Conservation (phyloP, 2,113 vertebrate genomes). For the Tonatia bakeri region DNA sequence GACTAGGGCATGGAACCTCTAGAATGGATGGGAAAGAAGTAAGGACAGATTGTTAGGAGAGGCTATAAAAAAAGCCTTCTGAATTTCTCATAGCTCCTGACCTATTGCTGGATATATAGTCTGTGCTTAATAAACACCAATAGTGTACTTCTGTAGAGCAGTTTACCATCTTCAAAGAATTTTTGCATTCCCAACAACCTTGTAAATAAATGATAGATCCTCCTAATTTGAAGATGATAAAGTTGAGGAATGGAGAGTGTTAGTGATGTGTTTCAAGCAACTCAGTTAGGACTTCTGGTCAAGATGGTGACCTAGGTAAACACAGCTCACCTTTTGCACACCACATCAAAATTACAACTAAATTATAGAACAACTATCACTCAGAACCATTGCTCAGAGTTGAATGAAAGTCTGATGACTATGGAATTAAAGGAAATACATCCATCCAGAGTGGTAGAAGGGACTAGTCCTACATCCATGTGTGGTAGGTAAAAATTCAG, state of each 20-base stretch:
- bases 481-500: too few species aligned
- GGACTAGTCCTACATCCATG: too few species aligned
- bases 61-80: not conserved
- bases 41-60: not conserved
- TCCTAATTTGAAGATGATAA: not conserved
- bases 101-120: not conserved
- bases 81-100: not conserved
- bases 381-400: too few species aligned
- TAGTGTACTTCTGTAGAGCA: not conserved
- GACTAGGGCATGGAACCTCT: not conserved
- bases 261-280: not conserved
- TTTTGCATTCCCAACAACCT: not conserved
- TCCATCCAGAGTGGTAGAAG: too few species aligned
- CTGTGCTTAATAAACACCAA: not conserved
- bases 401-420: too few species aligned
- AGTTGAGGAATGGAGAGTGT: not conserved
- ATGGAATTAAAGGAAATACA: too few species aligned
- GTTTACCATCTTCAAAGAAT: not conserved
- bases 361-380: too few species aligned
- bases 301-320: too few species aligned
- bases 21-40: not conserved
- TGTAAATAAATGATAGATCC: not conserved
- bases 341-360: too few species aligned
- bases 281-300: not conserved
- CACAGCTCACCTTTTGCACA: too few species aligned